Evolutionary conservation across 2,113 vertebrate genomes (phyloP), one percentile per base, ranked within the genome.

Genomic region (Sturnira hondurensis): DNA sequence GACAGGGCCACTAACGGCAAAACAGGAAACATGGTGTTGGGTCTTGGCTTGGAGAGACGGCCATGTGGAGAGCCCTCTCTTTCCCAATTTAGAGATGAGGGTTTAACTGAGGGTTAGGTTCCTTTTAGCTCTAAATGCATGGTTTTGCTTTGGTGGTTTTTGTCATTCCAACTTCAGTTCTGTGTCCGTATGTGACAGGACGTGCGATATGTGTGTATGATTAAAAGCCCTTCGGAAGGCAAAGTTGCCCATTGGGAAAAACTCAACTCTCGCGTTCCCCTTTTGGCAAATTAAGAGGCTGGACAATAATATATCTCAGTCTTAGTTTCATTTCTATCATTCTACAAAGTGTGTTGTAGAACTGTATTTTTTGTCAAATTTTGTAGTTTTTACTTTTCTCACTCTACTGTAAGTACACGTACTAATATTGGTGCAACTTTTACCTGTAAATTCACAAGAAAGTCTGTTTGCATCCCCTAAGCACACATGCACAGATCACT

Each of bases 401-500:
- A 5, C 58, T 85, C 77, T 70, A 38, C 45, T 54, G 4, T 93
- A 94, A 80, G 63, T 58, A 54, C 52, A 24, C 4, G 84, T 74
- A 91, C 20, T 43, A 70, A 26, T 33, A 43, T 63, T 26, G 93
- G 38, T 67, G 4, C 13, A 36, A 36, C 22, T 58, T n/a, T 74
- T 86, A 86, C 33, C 3, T 56, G 20, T 73, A 83, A 78, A 83
- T 52, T 93, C 10, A 78, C 45, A 71, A 71, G 16, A 91, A 93
- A 76, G 56, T 74, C 10, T 61, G 6, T 45, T 56, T 78, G 19
- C 8, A 28, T 89, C 90, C 17, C 7, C 24, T 96, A 85, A 43
- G 33, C 5, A 43, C 5, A 43, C 16, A 26, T 33, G 22, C 1
- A 36, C 3, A 52, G 36, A 56, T 24, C 65, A 56, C 17, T 56